phyloP scores from a whole-genome alignment of 1,140 invertebrate species.

The Drosophila baimaii region DNA sequence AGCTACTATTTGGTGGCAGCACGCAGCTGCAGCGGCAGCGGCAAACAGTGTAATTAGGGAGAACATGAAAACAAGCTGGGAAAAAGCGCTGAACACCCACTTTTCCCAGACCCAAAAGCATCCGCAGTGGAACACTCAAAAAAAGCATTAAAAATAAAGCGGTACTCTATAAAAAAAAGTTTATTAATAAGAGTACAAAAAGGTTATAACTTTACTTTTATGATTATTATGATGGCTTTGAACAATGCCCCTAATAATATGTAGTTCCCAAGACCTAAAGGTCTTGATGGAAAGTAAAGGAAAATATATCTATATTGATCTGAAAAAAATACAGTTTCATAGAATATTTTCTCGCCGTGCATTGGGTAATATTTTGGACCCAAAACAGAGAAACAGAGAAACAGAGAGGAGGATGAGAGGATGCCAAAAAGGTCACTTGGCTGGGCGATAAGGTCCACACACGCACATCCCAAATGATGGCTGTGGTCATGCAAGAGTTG shows the following conservation, averaged over 20 bases:
- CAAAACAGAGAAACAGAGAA: too few species aligned
- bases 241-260: too few species aligned
- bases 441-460: conserved; percentile 17
- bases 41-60: conserved; percentile 42
- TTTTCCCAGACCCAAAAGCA: conserved; percentile 5
- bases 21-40: conserved; percentile 38
- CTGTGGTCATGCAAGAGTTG: conserved; percentile 36
- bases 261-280: not conserved
- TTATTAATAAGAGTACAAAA: not conserved
- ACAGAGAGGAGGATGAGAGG: not conserved
- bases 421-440: conserved; percentile 36
- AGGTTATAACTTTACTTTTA: too few species aligned
- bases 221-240: not conserved
- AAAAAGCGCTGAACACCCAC: conserved; percentile 20
- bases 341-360: not conserved
- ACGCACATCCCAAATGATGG: conserved; percentile 20
- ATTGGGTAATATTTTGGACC: not conserved
- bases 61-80: conserved; percentile 25
- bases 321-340: too few species aligned
- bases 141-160: conserved; percentile 4
- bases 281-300: too few species aligned
- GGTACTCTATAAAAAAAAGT: not conserved
- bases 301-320: too few species aligned
- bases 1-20: not conserved
- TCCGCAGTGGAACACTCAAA: not conserved